A percentile compares a stretch with the other conserved stretches of the same genome.
phyloP scores from a whole-genome alignment of 2,888 invertebrate species.

The Masnerella sp. region DNA sequence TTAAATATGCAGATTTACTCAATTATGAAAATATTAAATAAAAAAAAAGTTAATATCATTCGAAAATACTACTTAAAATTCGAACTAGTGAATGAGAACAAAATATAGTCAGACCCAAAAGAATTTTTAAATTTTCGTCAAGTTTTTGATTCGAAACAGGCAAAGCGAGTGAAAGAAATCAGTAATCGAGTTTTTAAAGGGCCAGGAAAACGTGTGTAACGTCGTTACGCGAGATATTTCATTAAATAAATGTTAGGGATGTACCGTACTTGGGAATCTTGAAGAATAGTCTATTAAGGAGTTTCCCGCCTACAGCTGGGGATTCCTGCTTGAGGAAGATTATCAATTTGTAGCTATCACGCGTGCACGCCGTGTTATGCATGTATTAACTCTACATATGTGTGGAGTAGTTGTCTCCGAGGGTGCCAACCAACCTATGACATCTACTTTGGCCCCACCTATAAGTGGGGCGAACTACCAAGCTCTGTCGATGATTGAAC shows the following conservation, averaged over 20 bases:
- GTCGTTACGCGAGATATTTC: constrained; percentile 22
- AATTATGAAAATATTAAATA: no score
- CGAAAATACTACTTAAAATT: no score
- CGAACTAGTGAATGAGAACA: constrained; percentile 16
- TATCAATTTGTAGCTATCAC: constrained; percentile 71
- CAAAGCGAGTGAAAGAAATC: background rate
- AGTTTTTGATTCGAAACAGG: background rate
- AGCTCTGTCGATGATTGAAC: constrained; percentile 16
- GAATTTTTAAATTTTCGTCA: background rate
- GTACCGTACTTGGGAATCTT: constrained; percentile 13
- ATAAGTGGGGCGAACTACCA: constrained; percentile 23
- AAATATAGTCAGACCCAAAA: constrained; percentile 15
- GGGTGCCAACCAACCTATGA: constrained; percentile 65
- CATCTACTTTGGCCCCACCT: constrained; percentile 60
- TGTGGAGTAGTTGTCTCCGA: constrained; percentile 63
- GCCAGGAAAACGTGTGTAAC: constrained; percentile 2
- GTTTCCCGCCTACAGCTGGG: constrained; percentile 14
- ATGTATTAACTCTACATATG: constrained; percentile 43
- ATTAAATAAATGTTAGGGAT: constrained; percentile 34
- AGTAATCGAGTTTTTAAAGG: constrained; percentile 3
- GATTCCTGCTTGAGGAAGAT: constrained; percentile 62
- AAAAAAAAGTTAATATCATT: no score
- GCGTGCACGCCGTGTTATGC: constrained; percentile 36
- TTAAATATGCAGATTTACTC: no score
- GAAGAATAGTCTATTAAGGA: constrained; percentile 44